A percentile compares a stretch with the other conserved stretches of the same genome.
phyloP scores from a whole-genome alignment of 2,888 invertebrate genomes.

The Adineta ricciae region DNA sequence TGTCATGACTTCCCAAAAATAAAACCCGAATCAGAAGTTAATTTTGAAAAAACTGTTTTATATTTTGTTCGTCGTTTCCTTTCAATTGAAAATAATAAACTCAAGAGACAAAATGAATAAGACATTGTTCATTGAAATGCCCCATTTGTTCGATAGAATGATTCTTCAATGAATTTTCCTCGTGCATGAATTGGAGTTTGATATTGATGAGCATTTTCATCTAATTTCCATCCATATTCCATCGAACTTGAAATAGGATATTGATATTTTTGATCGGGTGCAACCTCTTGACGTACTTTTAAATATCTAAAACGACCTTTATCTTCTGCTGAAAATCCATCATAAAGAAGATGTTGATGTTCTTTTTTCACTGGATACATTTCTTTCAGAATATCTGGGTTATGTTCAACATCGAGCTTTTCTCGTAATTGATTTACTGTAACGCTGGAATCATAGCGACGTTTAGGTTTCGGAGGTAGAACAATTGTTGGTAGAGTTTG shows the following conservation, averaged over 20 bases:
- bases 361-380: conserved; percentile 42
- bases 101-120: no score
- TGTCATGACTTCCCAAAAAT: no score
- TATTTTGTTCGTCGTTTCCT: no score
- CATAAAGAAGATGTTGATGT: conserved; percentile 40
- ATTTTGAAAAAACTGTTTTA: no score
- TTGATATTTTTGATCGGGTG: conserved; percentile 46
- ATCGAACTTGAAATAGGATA: conserved; percentile 46
- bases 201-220: conserved; percentile 43
- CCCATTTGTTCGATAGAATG: conserved; percentile 48
- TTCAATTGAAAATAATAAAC: no score
- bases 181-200: conserved; percentile 45
- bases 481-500: conserved; percentile 21
- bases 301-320: conserved; percentile 41
- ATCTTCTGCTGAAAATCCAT: conserved; percentile 49
- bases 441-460: background rate
- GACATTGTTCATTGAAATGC: conserved; percentile 20
- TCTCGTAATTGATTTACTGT: conserved; percentile 22
- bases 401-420: conserved; percentile 4
- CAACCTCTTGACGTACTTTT: conserved; percentile 38
- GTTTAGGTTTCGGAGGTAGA: conserved; percentile 28
- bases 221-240: conserved; percentile 49
- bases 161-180: conserved; percentile 45
- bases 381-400: conserved; percentile 36
- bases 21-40: no score